Base-by-base conservation (phyloP, 2,888 invertebrate species). In the Lepidonotus clava region DNA sequence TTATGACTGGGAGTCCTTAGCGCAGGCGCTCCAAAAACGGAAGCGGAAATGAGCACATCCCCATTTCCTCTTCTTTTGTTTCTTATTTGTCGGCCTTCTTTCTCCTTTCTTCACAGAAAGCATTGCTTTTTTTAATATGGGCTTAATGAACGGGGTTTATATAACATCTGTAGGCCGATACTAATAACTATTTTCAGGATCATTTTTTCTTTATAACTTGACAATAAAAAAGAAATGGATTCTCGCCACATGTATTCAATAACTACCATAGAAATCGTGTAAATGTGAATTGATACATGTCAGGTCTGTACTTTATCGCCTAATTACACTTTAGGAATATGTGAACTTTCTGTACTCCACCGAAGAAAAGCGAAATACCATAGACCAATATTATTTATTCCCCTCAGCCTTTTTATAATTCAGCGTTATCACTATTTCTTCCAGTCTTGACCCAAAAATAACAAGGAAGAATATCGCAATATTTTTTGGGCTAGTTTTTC, bases 21-120 rank as follows among this genome's bases (percentile, higher is more conserved):
- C 61, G 61, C 61, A 61, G 61, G 61, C 61, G 61, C 61, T 61
- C 24, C 61, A 61, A 61, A 61, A 28, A 24, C 21, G 61, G 61
- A 61, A 61, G 61, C 61, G 61, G 61, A 61, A 61, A 61, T 61
- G 61, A 61, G 24, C n/a, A 61, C 61, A 28, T 28, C 8, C 2
- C 1, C 28, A 61, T 61, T 61, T 28, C 61, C 28, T 61, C n/a
- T n/a, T 2, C 4, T n/a, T 61, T 61, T 61, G 61, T 28, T 28
- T 28, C n/a, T n/a, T 2, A 61, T 5, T 28, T 1, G 2, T 28
- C 61, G 28, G 56, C 28, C 4, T 61, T 28, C 24, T 28, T 28
- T 61, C 14, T n/a, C 0, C 24, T 32, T 28, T 11, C 8, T n/a
- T 24, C 14, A 11, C 28, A 61, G 1, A 1, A 28, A 61, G 28